A percentile compares a stretch with the other conserved stretches of the same genome.
Evolutionary conservation across 2,888 invertebrate genomes (phyloP).

Genomic region (Eupelmus urozonus): DNA sequence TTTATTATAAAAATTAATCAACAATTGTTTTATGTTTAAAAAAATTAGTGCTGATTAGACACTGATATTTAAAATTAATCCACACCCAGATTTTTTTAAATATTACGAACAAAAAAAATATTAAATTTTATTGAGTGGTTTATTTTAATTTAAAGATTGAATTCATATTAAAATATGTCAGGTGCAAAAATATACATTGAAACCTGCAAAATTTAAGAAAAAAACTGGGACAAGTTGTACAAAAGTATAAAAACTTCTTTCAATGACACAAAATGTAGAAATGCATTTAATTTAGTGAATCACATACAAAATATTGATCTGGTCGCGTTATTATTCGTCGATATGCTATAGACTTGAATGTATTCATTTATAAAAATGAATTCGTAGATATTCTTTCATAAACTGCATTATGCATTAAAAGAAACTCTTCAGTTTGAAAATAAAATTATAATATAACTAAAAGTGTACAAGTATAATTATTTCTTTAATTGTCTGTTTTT

Average conservation of each 20-base stretch:
- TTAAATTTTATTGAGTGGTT: conserved; percentile 10
- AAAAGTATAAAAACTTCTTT: neutral
- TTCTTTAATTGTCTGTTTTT: too few species aligned
- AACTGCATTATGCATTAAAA: too few species aligned
- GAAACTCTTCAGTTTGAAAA: neutral
- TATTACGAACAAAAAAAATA: too few species aligned
- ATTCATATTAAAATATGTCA: conserved; percentile 6
- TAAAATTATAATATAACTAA: neutral
- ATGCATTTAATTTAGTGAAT: conserved; percentile 32
- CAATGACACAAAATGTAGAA: conserved; percentile 1
- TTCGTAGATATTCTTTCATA: neutral
- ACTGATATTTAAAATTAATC: too few species aligned
- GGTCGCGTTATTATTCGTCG: neutral
- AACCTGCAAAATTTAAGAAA: conserved; percentile 24
- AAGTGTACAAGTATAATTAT: neutral
- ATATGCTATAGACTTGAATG: neutral
- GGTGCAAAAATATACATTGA: conserved; percentile 14
- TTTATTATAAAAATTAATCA: too few species aligned
- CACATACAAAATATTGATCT: neutral
- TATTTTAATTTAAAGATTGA: conserved; percentile 10
- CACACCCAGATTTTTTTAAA: too few species aligned
- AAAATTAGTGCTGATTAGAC: too few species aligned
- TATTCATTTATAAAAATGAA: conserved; percentile 16
- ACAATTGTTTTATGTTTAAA: too few species aligned
- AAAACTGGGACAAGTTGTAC: neutral